Percentiles rank a stretch among this genome's conserved stretches.
Conservation (phyloP, 1,140 invertebrate genomes). For the Nautilus pompilius region DNA sequence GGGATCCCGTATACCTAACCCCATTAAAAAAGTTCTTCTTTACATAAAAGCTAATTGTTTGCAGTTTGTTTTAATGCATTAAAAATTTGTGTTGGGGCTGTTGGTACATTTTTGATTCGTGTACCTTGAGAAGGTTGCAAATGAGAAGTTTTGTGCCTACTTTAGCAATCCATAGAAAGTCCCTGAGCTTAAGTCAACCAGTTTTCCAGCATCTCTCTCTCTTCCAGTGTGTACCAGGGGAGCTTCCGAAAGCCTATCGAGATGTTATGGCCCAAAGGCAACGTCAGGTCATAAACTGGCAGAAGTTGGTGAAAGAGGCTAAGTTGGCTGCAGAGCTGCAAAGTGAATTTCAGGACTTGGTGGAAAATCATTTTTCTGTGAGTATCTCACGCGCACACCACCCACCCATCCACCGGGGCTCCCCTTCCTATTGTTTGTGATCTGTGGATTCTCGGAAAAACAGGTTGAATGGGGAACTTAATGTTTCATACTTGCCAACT, state of each 20-base stretch:
- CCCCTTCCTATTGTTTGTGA: not conserved
- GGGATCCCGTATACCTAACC: too few species aligned
- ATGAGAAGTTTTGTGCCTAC: not conserved
- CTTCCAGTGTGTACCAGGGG: constrained; percentile 32
- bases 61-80: not conserved
- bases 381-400: not conserved
- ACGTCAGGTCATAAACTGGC: constrained; percentile 46
- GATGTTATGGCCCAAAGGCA: constrained; percentile 35
- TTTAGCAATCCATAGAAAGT: not conserved
- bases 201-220: not conserved
- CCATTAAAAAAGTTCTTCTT: not conserved
- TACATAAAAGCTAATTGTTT: not conserved
- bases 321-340: constrained; percentile 39
- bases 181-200: not conserved
- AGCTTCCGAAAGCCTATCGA: constrained; percentile 43
- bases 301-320: constrained; percentile 49
- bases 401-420: not conserved
- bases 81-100: not conserved
- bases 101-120: not conserved
- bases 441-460: not conserved
- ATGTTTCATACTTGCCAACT: not conserved
- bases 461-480: not conserved
- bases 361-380: constrained; percentile 49
- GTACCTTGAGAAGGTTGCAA: not conserved
- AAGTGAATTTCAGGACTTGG: constrained; percentile 46